Evolutionary conservation across 2,888 invertebrate genomes (phyloP).

Genomic region (Hermodice carunculata): DNA sequence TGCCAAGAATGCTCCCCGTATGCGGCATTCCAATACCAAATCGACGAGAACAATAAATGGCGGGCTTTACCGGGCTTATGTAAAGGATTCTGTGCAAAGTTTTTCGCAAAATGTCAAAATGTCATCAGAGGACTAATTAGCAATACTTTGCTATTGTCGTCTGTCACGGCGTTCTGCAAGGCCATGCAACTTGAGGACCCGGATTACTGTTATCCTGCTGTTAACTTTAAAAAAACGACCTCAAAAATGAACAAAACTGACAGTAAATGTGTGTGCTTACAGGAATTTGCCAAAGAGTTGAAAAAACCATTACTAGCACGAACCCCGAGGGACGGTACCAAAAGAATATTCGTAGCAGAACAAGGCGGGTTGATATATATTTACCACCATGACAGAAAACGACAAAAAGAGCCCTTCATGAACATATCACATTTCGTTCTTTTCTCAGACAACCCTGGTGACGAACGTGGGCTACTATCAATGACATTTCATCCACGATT

Average conservation of each 20-base stretch:
- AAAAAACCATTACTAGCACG: slow-evolving; percentile 30
- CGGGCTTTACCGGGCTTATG: slow-evolving; percentile 61
- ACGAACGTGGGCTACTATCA: slow-evolving; percentile 57
- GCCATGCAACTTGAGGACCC: slow-evolving; percentile 43
- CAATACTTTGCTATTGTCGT: background rate
- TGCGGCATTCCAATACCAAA: slow-evolving; percentile 62
- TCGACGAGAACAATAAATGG: slow-evolving; percentile 46
- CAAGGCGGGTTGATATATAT: slow-evolving; percentile 56
- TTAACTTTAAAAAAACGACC: slow-evolving; percentile 47
- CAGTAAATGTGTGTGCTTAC: slow-evolving; percentile 61
- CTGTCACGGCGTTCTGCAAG: slow-evolving; percentile 47
- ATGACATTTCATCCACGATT: slow-evolving; percentile 62
- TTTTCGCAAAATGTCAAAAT: slow-evolving; percentile 49
- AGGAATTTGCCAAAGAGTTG: slow-evolving; percentile 35
- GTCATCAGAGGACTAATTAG: slow-evolving; percentile 44
- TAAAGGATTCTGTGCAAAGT: slow-evolving; percentile 45
- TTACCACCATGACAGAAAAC: slow-evolving; percentile 46
- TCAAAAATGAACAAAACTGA: slow-evolving; percentile 38
- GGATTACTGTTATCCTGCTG: slow-evolving; percentile 62
- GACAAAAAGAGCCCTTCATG: slow-evolving; percentile 48
- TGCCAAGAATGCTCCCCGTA: slow-evolving; percentile 66
- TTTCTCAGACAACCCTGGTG: slow-evolving; percentile 37
- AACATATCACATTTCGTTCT: slow-evolving; percentile 45
- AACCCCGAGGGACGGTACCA: slow-evolving; percentile 52
- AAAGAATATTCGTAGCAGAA: slow-evolving; percentile 60